Evolutionary conservation across 2,797 vertebrate species (phyloP).

Genomic region (Parambassis ranga): DNA sequence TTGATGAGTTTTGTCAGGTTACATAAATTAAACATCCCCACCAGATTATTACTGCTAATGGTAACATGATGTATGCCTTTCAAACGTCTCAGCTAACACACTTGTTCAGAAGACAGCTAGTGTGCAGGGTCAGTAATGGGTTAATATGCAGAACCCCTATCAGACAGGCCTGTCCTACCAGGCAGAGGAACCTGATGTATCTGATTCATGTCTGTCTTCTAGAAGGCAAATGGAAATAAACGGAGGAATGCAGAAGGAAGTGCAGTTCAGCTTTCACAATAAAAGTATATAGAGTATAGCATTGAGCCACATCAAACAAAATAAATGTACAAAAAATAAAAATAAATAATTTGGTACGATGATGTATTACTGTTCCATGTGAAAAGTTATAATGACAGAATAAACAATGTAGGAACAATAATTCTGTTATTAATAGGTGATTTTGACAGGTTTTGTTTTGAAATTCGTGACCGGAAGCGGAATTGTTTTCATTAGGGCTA

Average conservation of each 20-base stretch:
- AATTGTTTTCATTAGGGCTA: neutral
- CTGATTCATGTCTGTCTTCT: neutral
- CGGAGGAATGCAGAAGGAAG: neutral
- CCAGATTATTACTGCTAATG: neutral
- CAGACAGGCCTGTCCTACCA: neutral
- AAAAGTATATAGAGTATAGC: slow-evolving; percentile 11
- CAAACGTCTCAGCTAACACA: no score
- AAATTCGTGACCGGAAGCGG: slow-evolving; percentile 38
- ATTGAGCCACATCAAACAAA: neutral
- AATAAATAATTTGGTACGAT: no score
- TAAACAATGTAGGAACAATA: no score
- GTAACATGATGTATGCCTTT: no score
- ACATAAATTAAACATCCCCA: neutral
- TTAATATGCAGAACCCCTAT: neutral
- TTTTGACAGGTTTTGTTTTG: slow-evolving; percentile 52
- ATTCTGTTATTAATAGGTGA: no score
- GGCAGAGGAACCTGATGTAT: neutral
- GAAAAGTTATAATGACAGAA: no score
- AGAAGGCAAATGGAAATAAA: neutral
- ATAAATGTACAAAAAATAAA: no score
- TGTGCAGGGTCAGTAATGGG: neutral
- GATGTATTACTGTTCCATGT: no score
- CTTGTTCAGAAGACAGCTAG: neutral
- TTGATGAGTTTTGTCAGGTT: neutral
- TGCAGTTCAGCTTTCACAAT: slow-evolving; percentile 1